Conservation (phyloP, 2,888 invertebrate species). For the Sialis fuliginosa region DNA sequence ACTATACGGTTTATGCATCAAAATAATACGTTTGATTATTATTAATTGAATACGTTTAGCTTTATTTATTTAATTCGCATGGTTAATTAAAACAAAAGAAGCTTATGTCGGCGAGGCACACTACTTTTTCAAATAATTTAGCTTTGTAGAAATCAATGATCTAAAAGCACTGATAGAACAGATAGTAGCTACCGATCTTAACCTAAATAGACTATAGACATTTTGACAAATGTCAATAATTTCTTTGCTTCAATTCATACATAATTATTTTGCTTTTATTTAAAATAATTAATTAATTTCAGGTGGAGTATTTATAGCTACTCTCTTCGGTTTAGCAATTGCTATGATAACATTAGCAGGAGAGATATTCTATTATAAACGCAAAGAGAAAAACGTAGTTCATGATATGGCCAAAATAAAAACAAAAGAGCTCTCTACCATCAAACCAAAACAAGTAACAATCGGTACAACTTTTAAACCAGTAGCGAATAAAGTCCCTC, state of each 20-base stretch:
- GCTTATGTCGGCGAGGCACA: too few relatives aligned
- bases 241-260: too few relatives aligned
- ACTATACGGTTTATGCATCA: too few relatives aligned
- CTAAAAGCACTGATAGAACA: not conserved
- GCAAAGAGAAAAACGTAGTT: slow-evolving; percentile 29
- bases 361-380: slow-evolving; percentile 63
- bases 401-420: not conserved
- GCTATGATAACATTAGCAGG: slow-evolving; percentile 70
- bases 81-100: too few relatives aligned
- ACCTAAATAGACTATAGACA: too few relatives aligned
- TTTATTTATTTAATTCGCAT: too few relatives aligned
- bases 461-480: slow-evolving; percentile 31
- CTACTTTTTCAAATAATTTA: not conserved
- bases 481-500: slow-evolving; percentile 11
- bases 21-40: too few relatives aligned
- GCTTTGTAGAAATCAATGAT: not conserved
- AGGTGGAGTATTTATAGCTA: slow-evolving; percentile 85
- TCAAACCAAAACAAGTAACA: slow-evolving; percentile 22
- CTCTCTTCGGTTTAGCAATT: slow-evolving; percentile 62
- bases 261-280: too few relatives aligned
- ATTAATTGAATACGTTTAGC: too few relatives aligned
- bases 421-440: slow-evolving; percentile 4
- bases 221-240: too few relatives aligned
- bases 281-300: slow-evolving; percentile 14
- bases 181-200: not conserved